Evolutionary conservation across 2,888 invertebrate species (phyloP).

Genomic region (Cerastis leucographa): DNA sequence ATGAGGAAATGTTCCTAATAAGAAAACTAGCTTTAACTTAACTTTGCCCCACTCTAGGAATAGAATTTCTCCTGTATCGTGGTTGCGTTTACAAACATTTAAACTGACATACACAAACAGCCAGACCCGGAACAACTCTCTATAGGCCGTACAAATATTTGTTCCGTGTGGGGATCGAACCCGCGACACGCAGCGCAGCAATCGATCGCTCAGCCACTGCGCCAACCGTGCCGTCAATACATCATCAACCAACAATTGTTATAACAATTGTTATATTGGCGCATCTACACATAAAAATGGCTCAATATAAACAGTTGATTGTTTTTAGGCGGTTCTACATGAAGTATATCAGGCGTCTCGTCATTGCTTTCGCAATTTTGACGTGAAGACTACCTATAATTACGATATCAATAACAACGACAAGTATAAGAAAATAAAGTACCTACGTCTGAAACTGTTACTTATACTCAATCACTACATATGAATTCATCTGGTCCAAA

Average conservation of each 20-base stretch:
- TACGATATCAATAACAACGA: slow-evolving; percentile 13
- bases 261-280: background rate
- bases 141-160: too few relatives aligned
- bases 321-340: slow-evolving; percentile 2
- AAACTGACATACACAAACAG: too few relatives aligned
- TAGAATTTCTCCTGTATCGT: too few relatives aligned
- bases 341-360: slow-evolving; percentile 23
- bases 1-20: too few relatives aligned
- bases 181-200: too few relatives aligned
- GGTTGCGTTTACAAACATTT: too few relatives aligned
- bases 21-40: too few relatives aligned
- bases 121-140: too few relatives aligned
- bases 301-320: background rate
- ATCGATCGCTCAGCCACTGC: too few relatives aligned
- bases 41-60: too few relatives aligned
- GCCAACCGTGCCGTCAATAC: too few relatives aligned
- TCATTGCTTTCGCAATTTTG: slow-evolving; percentile 41
- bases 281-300: slow-evolving; percentile 2
- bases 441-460: background rate
- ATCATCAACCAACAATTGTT: background rate
- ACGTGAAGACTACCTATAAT: slow-evolving; percentile 11
- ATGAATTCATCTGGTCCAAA: background rate
- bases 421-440: background rate
- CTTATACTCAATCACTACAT: background rate
- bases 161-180: too few relatives aligned